phyloP scores from a whole-genome alignment of 2,888 invertebrate genomes.

The Polyploca ridens region DNA sequence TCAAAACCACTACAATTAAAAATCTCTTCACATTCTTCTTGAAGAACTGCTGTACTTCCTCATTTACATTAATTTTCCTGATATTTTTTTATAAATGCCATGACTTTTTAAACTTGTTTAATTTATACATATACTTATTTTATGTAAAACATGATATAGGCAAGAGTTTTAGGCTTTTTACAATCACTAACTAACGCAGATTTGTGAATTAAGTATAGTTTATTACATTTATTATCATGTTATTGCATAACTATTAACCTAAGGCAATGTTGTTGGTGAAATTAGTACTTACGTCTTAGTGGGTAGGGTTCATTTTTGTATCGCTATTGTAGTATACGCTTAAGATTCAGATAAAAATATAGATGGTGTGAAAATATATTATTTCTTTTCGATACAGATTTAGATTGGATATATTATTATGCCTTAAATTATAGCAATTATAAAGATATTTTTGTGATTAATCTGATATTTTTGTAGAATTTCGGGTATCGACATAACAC shows the following conservation, averaged over 20 bases:
- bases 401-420: no score
- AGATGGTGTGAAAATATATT: neutral
- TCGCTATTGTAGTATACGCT: neutral
- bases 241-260: neutral
- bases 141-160: neutral
- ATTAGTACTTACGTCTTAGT: neutral
- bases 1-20: no score
- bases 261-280: neutral
- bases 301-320: neutral
- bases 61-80: neutral
- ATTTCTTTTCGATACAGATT: neutral
- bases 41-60: no score
- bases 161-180: constrained; percentile 5
- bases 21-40: no score
- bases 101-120: neutral
- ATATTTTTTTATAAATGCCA: neutral
- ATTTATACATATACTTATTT: neutral
- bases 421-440: no score
- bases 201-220: neutral
- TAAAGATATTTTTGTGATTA: neutral
- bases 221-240: neutral
- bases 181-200: neutral
- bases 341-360: neutral
- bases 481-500: no score
- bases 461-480: no score